Base-by-base conservation (phyloP, 2,797 vertebrate species). In the Anguilla anguilla region DNA sequence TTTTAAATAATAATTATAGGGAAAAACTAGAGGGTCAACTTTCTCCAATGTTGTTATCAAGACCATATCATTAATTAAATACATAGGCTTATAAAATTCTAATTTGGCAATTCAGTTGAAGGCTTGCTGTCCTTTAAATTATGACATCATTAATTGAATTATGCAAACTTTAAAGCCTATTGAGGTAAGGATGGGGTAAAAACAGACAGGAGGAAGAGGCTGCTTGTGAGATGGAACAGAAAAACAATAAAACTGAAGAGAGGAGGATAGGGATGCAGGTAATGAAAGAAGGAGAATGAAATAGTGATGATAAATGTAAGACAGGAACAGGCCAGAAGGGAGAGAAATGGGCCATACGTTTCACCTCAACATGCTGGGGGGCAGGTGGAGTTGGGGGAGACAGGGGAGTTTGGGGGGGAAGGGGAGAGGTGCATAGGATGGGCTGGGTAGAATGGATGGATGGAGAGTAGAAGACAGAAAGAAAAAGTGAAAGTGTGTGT, bases 321-420 rank as follows among this genome's bases (percentile, higher is more conserved):
- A 43, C n/a, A 69, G 59, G 19, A 81, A 0, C 6, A 87, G 53
- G 85, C 79, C 85, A 25, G 17, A n/a, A 55, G 83, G 49, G 61
- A 86, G 88, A 77, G 88, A 89, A 87, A 89, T 46, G 25, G 79
- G 43, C 79, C 79, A 51, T 51, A n/a, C n/a, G 79, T 82, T 82
- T 82, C 46, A 82, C 17, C 79, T 82, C 35, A 46, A 6, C n/a
- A 84, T 72, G 39, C 85, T 72, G 61, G 9, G 67, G 59, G 43
- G 72, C 46, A 89, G 79, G 51, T 87, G 88, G 85, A 88, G 89
- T 87, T 57, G 49, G 79, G 59, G 81, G 64, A 59, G 79, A 53
- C 11, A 53, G 43, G 43, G 43, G 43, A 46, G 43, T 46, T 15
- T 61, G 39, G 64, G 67, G 49, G 15, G 19, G 57, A 74, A 88